Evolutionary conservation across 2,797 vertebrate genomes (phyloP).

Genomic region (Poliocrania exsul): DNA sequence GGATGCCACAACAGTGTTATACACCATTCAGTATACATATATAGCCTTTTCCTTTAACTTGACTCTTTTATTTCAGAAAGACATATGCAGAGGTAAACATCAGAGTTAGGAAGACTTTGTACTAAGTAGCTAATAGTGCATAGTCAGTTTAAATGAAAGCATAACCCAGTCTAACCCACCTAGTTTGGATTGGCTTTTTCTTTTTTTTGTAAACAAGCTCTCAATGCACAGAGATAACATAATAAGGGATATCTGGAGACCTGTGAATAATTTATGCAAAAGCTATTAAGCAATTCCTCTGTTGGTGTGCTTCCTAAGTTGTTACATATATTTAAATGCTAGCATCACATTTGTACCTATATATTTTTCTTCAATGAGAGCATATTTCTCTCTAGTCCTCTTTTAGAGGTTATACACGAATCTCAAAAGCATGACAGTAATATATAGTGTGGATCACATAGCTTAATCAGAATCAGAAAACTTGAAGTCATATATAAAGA

Average conservation of each 20-base stretch:
- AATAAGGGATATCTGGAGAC: not conserved
- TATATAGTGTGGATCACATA: fast-evolving
- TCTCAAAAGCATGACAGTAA: not conserved
- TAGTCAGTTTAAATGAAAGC: not conserved
- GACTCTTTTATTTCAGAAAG: not conserved
- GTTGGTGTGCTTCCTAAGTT: not conserved
- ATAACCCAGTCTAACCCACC: not conserved
- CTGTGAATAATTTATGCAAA: not conserved
- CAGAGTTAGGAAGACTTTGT: not conserved
- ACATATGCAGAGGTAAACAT: not conserved
- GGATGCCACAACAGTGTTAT: not conserved
- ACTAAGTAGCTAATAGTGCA: not conserved
- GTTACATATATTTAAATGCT: not conserved
- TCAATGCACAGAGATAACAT: not conserved
- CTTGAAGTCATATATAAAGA: not conserved
- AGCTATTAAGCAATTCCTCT: not conserved
- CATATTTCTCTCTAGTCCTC: not conserved
- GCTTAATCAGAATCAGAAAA: not conserved
- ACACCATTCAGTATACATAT: fast-evolving
- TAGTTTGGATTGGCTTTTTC: not conserved
- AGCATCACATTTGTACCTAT: not conserved
- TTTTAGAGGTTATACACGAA: not conserved
- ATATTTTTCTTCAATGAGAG: not conserved
- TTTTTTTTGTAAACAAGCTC: not conserved
- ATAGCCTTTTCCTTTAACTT: not conserved